Percentiles rank a stretch among this genome's conserved stretches.
phyloP scores from a whole-genome alignment of 2,113 vertebrate genomes.

The Myrmophylax atrothorax region DNA sequence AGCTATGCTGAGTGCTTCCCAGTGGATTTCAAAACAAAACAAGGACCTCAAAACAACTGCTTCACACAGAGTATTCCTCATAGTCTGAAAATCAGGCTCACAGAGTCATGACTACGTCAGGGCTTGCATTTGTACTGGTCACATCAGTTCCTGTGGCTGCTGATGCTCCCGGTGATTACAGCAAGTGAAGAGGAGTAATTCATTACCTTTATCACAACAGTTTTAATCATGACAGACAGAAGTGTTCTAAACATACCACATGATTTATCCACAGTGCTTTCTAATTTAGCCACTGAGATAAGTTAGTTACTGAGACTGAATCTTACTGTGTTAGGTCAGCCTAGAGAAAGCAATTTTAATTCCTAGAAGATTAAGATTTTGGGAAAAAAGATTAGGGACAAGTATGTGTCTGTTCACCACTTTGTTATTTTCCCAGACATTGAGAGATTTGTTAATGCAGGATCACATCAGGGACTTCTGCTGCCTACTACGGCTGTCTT shows the following conservation, averaged over 20 bases:
- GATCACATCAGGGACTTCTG: neutral
- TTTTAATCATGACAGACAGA: constrained; percentile 8
- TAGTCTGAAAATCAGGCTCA: neutral
- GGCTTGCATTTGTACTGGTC: neutral
- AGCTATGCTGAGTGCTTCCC: neutral
- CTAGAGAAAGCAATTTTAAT: neutral
- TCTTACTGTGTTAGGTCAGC: neutral
- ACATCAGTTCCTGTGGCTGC: neutral
- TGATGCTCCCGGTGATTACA: constrained; percentile 21
- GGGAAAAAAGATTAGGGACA: neutral
- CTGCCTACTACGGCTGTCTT: neutral
- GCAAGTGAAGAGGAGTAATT: neutral
- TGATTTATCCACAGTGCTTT: constrained; percentile 40
- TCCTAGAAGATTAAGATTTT: neutral
- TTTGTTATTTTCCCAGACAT: neutral
- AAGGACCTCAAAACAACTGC: neutral
- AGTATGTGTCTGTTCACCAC: neutral
- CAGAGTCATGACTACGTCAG: rapidly evolving
- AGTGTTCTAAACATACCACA: neutral
- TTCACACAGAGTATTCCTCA: neutral
- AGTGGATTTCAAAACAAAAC: neutral
- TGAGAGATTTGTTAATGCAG: neutral
- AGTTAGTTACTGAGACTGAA: constrained; percentile 1
- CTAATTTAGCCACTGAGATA: neutral
- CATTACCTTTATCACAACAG: constrained; percentile 31